Evolutionary conservation across 64 coral and sea anemone genomes (phyloP).

Genomic region (Hydrozoanthus tunicans): DNA sequence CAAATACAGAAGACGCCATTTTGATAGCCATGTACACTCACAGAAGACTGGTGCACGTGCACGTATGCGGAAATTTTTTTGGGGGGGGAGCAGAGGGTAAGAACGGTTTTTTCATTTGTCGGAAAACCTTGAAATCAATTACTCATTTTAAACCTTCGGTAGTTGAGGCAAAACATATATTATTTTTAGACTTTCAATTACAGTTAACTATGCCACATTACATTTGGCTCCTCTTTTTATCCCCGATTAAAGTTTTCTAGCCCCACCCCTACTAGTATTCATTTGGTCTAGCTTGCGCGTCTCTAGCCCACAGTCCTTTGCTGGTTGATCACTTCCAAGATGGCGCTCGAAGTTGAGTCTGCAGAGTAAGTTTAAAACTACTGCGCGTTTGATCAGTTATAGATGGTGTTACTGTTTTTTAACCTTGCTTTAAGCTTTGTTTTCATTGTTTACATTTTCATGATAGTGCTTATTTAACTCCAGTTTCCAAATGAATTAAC

Average conservation of each 20-base stretch:
- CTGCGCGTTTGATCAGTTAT: not conserved
- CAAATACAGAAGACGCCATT: conserved; percentile 73
- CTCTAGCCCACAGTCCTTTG: conserved; percentile 53
- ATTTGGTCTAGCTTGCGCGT: not conserved
- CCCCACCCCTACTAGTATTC: not conserved
- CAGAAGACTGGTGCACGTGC: not conserved
- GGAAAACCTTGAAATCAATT: too few species aligned
- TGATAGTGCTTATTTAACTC: not conserved
- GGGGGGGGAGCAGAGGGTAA: not conserved
- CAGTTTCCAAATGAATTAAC: not conserved
- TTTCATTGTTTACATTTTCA: too few species aligned
- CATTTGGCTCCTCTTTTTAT: too few species aligned
- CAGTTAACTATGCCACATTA: too few species aligned
- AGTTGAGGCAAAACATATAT: too few species aligned
- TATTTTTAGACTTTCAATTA: too few species aligned
- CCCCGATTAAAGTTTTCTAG: not conserved
- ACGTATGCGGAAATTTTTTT: not conserved
- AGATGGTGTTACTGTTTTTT: not conserved
- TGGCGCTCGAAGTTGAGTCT: conserved; percentile 99
- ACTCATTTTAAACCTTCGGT: too few species aligned
- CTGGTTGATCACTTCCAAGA: conserved; percentile 72
- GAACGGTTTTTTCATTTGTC: not conserved
- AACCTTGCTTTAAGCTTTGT: not conserved
- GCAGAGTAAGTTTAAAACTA: conserved; percentile 84
- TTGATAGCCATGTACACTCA: conserved; percentile 4